phyloP scores from a whole-genome alignment of 2,113 vertebrate genomes.

The Dryoscopus gambensis region DNA sequence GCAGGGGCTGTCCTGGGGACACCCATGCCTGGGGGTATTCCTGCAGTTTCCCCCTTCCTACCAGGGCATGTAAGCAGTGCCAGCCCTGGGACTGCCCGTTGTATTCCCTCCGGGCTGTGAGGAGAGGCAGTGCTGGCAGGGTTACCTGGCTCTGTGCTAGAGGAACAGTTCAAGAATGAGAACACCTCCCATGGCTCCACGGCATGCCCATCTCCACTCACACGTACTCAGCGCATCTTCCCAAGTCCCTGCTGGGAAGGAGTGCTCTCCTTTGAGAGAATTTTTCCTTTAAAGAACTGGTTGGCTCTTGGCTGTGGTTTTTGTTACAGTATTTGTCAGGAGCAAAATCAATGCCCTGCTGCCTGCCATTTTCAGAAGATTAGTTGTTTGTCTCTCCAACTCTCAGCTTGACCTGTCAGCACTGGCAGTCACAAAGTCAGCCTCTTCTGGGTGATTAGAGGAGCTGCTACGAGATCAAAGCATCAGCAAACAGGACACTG shows the following conservation, averaged over 20 bases:
- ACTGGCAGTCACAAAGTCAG: neutral
- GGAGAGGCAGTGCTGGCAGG: neutral
- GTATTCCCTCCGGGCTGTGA: fast-evolving
- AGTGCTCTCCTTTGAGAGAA: neutral
- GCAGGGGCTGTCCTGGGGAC: too few relatives aligned
- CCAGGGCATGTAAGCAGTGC: neutral
- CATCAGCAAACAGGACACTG: neutral
- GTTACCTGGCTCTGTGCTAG: neutral
- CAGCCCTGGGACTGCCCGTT: neutral
- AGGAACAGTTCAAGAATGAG: fast-evolving
- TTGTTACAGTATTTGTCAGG: neutral
- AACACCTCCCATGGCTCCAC: neutral
- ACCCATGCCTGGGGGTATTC: fast-evolving
- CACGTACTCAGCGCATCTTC: neutral
- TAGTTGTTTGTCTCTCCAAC: neutral
- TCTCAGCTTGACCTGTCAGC: neutral
- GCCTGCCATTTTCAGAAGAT: neutral
- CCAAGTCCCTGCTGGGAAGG: neutral
- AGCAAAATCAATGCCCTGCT: neutral
- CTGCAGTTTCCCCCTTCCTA: neutral
- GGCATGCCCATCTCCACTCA: neutral
- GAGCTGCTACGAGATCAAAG: neutral
- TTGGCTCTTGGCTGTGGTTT: neutral
- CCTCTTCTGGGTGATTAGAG: neutral
- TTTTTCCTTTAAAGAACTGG: neutral